phyloP scores from a whole-genome alignment of 2,113 vertebrate species.

The Lota lota region DNA sequence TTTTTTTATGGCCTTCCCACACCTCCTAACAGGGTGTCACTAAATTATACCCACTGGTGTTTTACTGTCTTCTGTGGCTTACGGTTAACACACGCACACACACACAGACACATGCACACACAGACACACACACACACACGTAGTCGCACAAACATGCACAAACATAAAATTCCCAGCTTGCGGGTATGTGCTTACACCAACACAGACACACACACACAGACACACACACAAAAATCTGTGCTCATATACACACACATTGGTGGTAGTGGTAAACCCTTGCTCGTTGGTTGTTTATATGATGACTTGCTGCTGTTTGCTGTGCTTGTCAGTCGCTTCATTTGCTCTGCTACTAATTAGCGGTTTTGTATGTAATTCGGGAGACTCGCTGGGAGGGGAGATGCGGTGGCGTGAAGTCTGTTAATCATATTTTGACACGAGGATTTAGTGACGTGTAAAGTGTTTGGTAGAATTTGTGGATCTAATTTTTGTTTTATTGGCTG shows the following conservation, averaged over 20 bases:
- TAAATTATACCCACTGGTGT: slow-evolving; percentile 78
- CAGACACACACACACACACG: background rate
- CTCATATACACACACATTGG: slow-evolving; percentile 18
- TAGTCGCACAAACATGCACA: background rate
- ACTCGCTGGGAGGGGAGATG: slow-evolving; percentile 26
- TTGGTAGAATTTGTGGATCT: background rate
- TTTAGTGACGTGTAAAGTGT: slow-evolving; percentile 10
- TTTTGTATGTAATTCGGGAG: slow-evolving; percentile 58
- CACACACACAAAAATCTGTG: background rate
- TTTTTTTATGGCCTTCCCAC: slow-evolving; percentile 71
- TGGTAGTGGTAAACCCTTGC: slow-evolving; percentile 60
- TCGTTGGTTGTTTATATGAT: slow-evolving; percentile 65
- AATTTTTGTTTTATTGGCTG: slow-evolving; percentile 15
- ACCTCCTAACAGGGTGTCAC: slow-evolving; percentile 75
- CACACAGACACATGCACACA: slow-evolving; percentile 29
- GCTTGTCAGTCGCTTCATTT: slow-evolving; percentile 60
- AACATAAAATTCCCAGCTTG: too few species aligned
- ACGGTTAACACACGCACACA: slow-evolving; percentile 53
- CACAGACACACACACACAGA: slow-evolving; percentile 13
- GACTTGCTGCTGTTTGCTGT: slow-evolving; percentile 58
- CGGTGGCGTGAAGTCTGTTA: slow-evolving; percentile 44
- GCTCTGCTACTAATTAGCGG: slow-evolving; percentile 63
- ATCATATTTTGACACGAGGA: slow-evolving; percentile 49
- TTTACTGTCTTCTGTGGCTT: slow-evolving; percentile 75
- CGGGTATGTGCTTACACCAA: background rate